Evolutionary conservation across 2,113 vertebrate genomes (phyloP).

Genomic region (Crotalus helleri): DNA sequence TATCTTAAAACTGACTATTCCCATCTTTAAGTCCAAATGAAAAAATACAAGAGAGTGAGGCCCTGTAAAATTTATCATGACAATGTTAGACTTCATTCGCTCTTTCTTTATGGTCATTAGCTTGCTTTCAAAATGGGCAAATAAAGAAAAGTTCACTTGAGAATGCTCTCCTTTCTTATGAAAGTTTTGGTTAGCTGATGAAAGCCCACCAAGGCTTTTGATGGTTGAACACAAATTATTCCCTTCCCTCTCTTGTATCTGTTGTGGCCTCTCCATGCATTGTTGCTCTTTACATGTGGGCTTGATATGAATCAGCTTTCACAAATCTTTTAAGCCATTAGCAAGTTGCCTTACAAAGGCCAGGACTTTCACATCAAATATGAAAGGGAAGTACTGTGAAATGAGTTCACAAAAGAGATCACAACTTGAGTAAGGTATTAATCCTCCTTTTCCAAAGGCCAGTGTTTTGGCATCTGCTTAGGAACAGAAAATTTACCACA

Average conservation of each 20-base stretch:
- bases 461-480: not conserved
- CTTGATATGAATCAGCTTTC: not conserved
- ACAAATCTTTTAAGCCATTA: not conserved
- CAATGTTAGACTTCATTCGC: constrained; percentile 25
- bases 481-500: constrained; percentile 5
- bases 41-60: constrained; percentile 14
- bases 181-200: constrained; percentile 17
- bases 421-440: constrained; percentile 10
- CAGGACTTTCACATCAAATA: not conserved
- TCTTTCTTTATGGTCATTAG: constrained; percentile 21
- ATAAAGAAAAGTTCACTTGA: constrained; percentile 43
- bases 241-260: not conserved
- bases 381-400: not conserved
- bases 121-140: constrained; percentile 14
- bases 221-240: not conserved
- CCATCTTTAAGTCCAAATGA: constrained; percentile 29
- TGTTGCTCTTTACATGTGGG: not conserved
- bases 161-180: constrained; percentile 30
- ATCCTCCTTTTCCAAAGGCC: constrained; percentile 15
- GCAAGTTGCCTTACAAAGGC: not conserved
- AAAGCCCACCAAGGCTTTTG: constrained; percentile 6
- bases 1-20: not conserved
- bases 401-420: not conserved
- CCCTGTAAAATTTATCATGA: constrained; percentile 24
- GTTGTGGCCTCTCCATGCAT: not conserved